Evolutionary conservation across 2,113 vertebrate genomes (phyloP).

Genomic region (Brachirus orientalis): DNA sequence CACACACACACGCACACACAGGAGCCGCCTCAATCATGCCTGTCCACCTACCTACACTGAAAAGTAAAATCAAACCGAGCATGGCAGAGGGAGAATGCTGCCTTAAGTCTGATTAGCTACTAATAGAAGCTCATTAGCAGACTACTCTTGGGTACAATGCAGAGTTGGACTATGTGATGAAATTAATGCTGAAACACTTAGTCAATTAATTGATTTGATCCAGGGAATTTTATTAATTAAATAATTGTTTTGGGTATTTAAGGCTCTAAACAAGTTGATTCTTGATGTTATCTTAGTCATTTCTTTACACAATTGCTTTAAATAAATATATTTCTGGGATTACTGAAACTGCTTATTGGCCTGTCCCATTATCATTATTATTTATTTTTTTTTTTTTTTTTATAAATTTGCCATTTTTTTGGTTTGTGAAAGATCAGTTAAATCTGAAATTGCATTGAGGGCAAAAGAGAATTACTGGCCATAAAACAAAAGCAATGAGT

Average conservation of each 20-base stretch:
- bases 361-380: too few species aligned
- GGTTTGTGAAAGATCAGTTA: too few species aligned
- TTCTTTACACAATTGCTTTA: too few species aligned
- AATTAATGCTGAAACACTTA: conserved; percentile 49
- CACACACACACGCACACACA: conserved; percentile 23
- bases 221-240: conserved; percentile 7
- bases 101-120: conserved; percentile 50
- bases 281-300: too few species aligned
- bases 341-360: too few species aligned
- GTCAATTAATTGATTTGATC: conserved; percentile 31
- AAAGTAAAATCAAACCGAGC: conserved; percentile 29
- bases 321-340: too few species aligned
- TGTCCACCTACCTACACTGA: conserved; percentile 47
- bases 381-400: too few species aligned
- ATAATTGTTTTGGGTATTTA: neutral
- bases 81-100: conserved; percentile 17
- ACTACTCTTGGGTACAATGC: conserved; percentile 38
- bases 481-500: too few species aligned
- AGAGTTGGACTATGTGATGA: conserved; percentile 22
- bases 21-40: conserved; percentile 3
- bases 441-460: too few species aligned
- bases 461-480: too few species aligned
- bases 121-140: conserved; percentile 59
- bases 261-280: too few species aligned
- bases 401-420: too few species aligned